Evolutionary conservation across 2,888 invertebrate genomes (phyloP), one percentile per base, ranked within the genome.

Genomic region (Acleris cristana): DNA sequence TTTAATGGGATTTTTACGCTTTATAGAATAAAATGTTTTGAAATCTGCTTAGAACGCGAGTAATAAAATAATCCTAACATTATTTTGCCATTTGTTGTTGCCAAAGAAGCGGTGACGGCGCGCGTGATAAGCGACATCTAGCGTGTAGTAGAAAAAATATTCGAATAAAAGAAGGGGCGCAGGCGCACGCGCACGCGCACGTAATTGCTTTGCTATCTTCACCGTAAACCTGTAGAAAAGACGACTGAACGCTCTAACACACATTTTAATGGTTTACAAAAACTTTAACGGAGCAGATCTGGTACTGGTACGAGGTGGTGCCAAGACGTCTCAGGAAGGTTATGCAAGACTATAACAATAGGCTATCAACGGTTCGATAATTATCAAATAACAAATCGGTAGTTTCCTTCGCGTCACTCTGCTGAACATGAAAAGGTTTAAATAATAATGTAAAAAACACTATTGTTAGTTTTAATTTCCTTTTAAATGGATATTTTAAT

Each of bases 1-100:
- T 92, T 92, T 90, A 92, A 92, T 92, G 87, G 90, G 84, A 90
- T 92, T 92, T 92, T 90, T 87, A 90, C 87, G 89, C 86, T 89
- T 88, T 90, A 88, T 89, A 90, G 87, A 89, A 87, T 88, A 88
- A 89, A 89, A 90, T 88, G 87, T 92, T 91, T 86, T 86, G 90
- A 89, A 91, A 92, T 88, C 83, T 88, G 85, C 84, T 88, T 85
- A 87, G 85, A 81, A 83, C 80, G 82, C 83, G 78, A 82, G 85
- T 87, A 86, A 89, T 88, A 90, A 56, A 89, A 88, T 85, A 85
- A 84, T 83, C 83, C 80, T 76, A 72, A 77, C 73, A 71, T 77
- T 79, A 76, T 72, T 72, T 73, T 72, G 70, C 65, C 65, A 58
- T 63, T 18, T 68, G 69, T 73, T 71, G 67, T 65, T 65, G 73